A percentile compares a stretch with the other conserved stretches of the same genome.
These are phyloP conservation scores for Yponomeuta cagnagella DNA, from an alignment of 2,888 invertebrate species.

Conservation along the genomic window DNA sequence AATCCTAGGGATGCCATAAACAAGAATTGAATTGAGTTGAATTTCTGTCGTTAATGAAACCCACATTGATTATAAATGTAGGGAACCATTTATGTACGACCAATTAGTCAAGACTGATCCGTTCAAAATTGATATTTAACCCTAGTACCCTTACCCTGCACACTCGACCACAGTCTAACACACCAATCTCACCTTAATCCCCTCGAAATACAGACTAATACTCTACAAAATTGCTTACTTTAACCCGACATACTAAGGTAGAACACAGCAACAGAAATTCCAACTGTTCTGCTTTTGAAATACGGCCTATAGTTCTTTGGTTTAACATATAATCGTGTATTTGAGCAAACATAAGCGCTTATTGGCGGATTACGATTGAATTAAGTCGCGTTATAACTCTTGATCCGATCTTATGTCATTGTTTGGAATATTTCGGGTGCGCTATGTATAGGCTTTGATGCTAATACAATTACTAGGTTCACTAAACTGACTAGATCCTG, in stretches of 20 bases:
- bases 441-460: background rate
- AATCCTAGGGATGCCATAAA: too few relatives aligned
- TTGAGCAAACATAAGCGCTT: background rate
- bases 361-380: background rate
- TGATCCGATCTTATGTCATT: background rate
- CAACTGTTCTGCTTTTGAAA: background rate
- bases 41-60: too few relatives aligned
- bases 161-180: background rate
- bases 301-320: background rate
- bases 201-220: background rate
- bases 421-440: background rate
- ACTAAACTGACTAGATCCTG: too few relatives aligned
- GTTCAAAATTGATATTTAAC: constrained; percentile 32
- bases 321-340: background rate
- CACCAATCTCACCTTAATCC: background rate
- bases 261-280: background rate
- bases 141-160: background rate
- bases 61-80: too few relatives aligned
- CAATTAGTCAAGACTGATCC: constrained; percentile 26
- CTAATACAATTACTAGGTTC: too few relatives aligned
- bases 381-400: background rate
- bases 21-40: too few relatives aligned
- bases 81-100: background rate
- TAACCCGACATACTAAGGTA: background rate
- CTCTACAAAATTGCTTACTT: background rate